Conservation (phyloP, 2,888 invertebrate species). For the Erpobdella octoculata region DNA sequence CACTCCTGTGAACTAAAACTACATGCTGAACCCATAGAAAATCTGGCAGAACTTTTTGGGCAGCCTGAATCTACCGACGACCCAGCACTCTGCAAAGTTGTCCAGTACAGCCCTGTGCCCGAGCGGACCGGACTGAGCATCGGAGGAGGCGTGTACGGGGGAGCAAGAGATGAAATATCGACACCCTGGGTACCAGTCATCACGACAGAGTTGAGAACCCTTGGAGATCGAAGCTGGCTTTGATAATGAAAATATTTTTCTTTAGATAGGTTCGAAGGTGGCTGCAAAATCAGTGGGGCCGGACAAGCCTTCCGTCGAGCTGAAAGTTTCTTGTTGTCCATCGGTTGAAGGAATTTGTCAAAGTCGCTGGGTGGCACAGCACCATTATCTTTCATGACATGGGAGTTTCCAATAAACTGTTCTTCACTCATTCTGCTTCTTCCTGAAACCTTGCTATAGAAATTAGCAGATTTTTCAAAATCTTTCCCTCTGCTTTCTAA, state of each 20-base stretch:
- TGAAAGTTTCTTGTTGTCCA: slow-evolving; percentile 7
- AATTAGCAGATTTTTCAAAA: no score
- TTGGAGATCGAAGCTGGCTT: not conserved
- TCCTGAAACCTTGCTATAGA: no score
- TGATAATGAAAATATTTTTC: not conserved
- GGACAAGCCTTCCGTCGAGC: not conserved
- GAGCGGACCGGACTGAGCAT: slow-evolving; percentile 83
- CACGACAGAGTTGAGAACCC: slow-evolving; percentile 27
- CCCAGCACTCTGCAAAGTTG: slow-evolving; percentile 41
- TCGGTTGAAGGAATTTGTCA: not conserved
- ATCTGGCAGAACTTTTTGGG: not conserved
- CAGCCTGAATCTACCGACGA: not conserved
- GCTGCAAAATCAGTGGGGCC: not conserved
- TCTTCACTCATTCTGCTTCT: not conserved
- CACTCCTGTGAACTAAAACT: no score
- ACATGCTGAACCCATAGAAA: not conserved
- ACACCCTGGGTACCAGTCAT: slow-evolving; percentile 23
- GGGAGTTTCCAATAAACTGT: not conserved
- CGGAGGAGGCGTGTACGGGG: slow-evolving; percentile 83
- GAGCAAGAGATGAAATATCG: slow-evolving; percentile 41
- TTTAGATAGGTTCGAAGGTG: not conserved
- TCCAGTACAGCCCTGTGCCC: slow-evolving; percentile 73
- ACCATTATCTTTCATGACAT: no score
- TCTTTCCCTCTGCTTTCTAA: no score
- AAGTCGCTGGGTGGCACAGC: no score